Evolutionary conservation across 2,797 vertebrate genomes (phyloP), one percentile per base, ranked within the genome.

Genomic region (Petrocephalus sullivani): DNA sequence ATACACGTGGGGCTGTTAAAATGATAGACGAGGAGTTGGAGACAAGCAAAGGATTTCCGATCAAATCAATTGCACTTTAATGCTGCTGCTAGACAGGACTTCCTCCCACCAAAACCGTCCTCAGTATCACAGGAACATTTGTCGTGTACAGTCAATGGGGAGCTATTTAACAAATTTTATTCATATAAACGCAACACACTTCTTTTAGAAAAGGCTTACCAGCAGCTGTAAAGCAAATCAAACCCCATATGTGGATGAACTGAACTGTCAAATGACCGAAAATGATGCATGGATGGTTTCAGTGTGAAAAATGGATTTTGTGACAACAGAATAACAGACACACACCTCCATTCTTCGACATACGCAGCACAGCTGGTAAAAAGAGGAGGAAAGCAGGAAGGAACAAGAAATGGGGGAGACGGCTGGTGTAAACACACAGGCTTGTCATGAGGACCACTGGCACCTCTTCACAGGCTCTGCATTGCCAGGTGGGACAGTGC

Each of bases 101-200:
- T 9, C 9, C 21, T 51, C 46, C 41, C 41, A 23, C n/a, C 9
- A 8, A 23, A 83, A 83, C 9, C 49, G 3, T 28, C 81, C 46
- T 54, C 46, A 54, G 51, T 10, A n/a, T 83, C 92, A 92, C 93
- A 93, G 93, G 93, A 92, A 93, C 93, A 92, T 95, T 93, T 93
- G 95, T 94, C 94, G 94, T 92, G 92, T 91, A 88, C 90, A 51
- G 90, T 94, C 94, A 93, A 90, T 88, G 89, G 93, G 94, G 86
- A 87, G 86, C 93, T 94, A 12, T 93, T 90, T 92, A 94, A 92
- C 94, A 95, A 95, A 95, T 87, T 92, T 90, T 85, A 83, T 83
- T 90, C 61, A 2, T 33, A 87, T 90, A 89, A 90, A 90, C 82
- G 87, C 90, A 89, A 88, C 89, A 89, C 88, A 90, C 89, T 90